Percentiles rank a stretch among this genome's conserved stretches.
Evolutionary conservation across 1,140 invertebrate genomes (phyloP).

Genomic region (Leptonema lineaticorne): DNA sequence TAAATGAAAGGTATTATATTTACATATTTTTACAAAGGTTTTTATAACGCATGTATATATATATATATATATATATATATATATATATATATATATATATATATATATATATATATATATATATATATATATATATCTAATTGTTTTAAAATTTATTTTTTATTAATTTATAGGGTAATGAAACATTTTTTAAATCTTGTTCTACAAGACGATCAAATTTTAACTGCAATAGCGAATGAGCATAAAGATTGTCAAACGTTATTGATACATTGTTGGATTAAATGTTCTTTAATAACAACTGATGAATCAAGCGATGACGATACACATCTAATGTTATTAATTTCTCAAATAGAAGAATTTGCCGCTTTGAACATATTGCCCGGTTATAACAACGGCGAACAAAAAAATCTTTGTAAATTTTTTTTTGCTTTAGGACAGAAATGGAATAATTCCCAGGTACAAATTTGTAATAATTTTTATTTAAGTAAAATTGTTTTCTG

Average conservation of each 20-base stretch:
- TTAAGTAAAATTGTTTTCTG: neutral
- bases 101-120: no score
- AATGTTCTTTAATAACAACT: conserved; percentile 28
- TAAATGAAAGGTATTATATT: conserved; percentile 32
- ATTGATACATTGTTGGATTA: conserved; percentile 36
- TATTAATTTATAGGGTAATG: conserved; percentile 21
- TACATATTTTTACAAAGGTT: no score
- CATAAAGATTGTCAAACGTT: conserved; percentile 20
- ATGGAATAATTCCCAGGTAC: conserved; percentile 34
- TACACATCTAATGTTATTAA: conserved; percentile 33
- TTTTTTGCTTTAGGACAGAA: conserved; percentile 32
- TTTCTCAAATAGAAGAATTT: conserved; percentile 34
- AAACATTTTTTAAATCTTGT: conserved; percentile 33
- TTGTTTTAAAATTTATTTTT: neutral
- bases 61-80: conserved; percentile 7
- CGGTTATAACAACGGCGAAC: conserved; percentile 25
- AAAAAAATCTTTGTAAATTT: conserved; percentile 37
- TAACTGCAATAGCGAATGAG: conserved; percentile 23
- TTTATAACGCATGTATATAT: neutral
- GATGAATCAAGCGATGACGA: conserved; percentile 28
- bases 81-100: no score
- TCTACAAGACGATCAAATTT: conserved; percentile 37
- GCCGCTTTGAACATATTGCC: conserved; percentile 35
- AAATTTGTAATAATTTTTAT: conserved; percentile 4
- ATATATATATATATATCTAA: neutral